Base-by-base conservation (phyloP, 2,113 vertebrate species). In the Pteropus alecto region DNA sequence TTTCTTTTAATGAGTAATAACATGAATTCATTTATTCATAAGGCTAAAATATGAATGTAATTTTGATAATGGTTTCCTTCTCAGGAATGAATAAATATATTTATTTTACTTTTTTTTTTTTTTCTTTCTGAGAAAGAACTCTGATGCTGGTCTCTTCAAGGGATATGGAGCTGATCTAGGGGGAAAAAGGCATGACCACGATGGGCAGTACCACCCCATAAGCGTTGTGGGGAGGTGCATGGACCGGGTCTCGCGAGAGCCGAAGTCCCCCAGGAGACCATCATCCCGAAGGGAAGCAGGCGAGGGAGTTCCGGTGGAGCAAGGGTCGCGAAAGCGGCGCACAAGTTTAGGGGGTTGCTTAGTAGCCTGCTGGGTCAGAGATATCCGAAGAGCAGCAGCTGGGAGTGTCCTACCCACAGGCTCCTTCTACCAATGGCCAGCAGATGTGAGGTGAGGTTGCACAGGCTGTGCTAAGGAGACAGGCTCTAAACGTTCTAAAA, bases 41-140 rank as follows among this genome's bases (percentile, higher is more conserved):
- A 86, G 10, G 35, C 30, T 78, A 92, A 90, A 81, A 63, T 78
- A 22, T 33, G 4, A 87, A 58, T 74, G 56, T 11, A 94, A 87
- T 74, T 78, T 73, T 83, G 24, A 63, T 73, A 67, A 56, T 13
- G 8, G 3, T 56, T 92, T 92, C 33, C 35, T 91, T 77, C 24
- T 38, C 35, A 83, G 58, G 35, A 90, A 68, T 71, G 35, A 90
- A 68, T 71, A 79, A 77, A 46, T 73, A 14, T 1, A 65, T 78
- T 81, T 88, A 5, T 76, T 3, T 41, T 74, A 9, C 1, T 58
- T 56, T 96, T 74, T 63, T 56, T 96, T 74, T 63, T 79, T 48
- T 77, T 6, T 16, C 51, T n/a, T 90, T 56, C 24, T 71, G 41
- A 16, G 2, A 90, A 84, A 24, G 51, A 90, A 24, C 1, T 68